Base-by-base conservation (phyloP, 2,888 invertebrate species). In the Drosophila paramelanica region DNA sequence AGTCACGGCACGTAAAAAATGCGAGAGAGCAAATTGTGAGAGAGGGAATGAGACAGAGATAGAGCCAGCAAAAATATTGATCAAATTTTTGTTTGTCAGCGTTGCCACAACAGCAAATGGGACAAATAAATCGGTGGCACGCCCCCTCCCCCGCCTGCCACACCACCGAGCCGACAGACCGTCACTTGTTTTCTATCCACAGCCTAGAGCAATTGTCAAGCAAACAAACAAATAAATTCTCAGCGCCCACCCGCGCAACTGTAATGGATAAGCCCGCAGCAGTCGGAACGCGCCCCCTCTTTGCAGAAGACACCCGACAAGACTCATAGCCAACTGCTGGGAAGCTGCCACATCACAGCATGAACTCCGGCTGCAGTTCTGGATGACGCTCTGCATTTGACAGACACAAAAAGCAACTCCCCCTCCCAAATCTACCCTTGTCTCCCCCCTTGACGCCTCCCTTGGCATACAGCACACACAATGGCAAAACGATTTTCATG, bases 401-500 rank as follows among this genome's bases (percentile, higher is more conserved):
- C 57, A 52, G 23, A 41, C 42, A 42, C 25, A 46, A 31, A 25
- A 8, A 55, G 36, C 53, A 58, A 14, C 6, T 1, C 8, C 20
- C 7, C 25, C 8, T 33, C 0, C n/a, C 27, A 23, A 23, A 23
- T n/a, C 38, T 36, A 5, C 13, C 11, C 10, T n/a, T 7, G 11
- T n/a, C n/a, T n/a, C n/a, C 41, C 27, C 17, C 23, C n/a, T n/a
- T 20, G 13, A 11, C n/a, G 3, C 17, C 25, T 33, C 71, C 60
- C 23, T 39, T 67, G 57, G 56, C 56, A 52, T 49, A 67, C 53
- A 56, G 61, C 66, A 51, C 49, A 50, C 51, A 79, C 80, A 78
- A 80, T 79, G 77, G 65, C 81, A 78, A 76, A 85, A 87, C 89
- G 88, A 89, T 85, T 85, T 87, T 73, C 82, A 69, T 81, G 88